These are phyloP conservation scores for Tigriopus japonicus DNA, from an alignment of 1,140 invertebrate genomes.

Conservation along the genomic window DNA sequence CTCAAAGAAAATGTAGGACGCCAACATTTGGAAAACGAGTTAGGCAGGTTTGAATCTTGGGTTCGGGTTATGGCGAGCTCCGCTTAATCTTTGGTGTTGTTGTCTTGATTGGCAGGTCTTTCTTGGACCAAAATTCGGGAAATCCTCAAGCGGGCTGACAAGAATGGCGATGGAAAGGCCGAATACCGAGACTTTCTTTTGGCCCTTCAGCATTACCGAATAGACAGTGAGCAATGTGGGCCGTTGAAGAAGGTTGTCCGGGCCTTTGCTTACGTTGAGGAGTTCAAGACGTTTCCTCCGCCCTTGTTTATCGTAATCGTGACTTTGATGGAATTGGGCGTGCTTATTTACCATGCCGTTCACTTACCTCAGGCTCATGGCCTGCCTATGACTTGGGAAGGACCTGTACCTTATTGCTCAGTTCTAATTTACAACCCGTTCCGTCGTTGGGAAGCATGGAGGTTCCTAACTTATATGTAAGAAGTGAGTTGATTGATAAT, in stretches of 20 bases:
- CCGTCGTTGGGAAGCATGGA: slow-evolving; percentile 10
- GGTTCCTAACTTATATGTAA: slow-evolving; percentile 12
- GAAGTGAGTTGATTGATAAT: too few relatives aligned
- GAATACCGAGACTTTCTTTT: not conserved
- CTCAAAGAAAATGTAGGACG: too few relatives aligned
- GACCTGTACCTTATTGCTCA: slow-evolving; percentile 14
- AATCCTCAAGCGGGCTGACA: not conserved
- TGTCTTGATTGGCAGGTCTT: not conserved
- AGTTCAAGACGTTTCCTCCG: not conserved
- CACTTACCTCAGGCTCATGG: not conserved
- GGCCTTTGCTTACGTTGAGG: slow-evolving; percentile 10
- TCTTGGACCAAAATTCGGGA: slow-evolving; percentile 2
- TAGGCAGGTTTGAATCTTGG: too few relatives aligned
- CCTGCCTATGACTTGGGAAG: slow-evolving; percentile 1
- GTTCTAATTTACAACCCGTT: slow-evolving; percentile 12
- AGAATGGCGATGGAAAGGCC: not conserved
- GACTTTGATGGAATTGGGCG: not conserved
- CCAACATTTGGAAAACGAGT: too few relatives aligned
- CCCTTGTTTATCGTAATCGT: slow-evolving; percentile 6
- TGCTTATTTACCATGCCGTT: slow-evolving; percentile 7
- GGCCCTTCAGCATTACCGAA: not conserved
- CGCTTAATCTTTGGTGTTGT: too few relatives aligned
- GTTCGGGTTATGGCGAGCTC: too few relatives aligned
- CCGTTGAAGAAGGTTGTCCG: not conserved
- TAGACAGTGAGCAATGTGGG: not conserved